These are phyloP conservation scores for Laticauda colubrina DNA, from an alignment of 2,113 vertebrate species.

Conservation along the genomic window DNA sequence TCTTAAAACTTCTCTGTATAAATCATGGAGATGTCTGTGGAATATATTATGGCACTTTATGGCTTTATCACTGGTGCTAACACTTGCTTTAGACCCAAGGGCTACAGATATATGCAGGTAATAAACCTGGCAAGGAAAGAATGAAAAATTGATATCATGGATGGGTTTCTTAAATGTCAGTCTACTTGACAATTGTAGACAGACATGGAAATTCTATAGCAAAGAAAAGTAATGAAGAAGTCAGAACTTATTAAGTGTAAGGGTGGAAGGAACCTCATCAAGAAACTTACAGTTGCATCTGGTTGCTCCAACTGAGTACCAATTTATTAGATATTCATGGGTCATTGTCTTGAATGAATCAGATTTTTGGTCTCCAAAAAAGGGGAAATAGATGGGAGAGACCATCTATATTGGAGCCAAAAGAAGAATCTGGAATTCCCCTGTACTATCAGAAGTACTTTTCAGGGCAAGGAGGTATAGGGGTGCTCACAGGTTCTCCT, in stretches of 20 bases:
- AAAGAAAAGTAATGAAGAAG: not conserved
- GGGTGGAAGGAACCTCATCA: not conserved
- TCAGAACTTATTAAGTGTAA: not conserved
- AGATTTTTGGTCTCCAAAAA: not conserved
- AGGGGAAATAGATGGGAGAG: not conserved
- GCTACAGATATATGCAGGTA: constrained; percentile 56
- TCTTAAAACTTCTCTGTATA: constrained; percentile 59
- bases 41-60: constrained; percentile 62
- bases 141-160: constrained; percentile 26
- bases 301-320: not conserved
- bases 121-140: constrained; percentile 51
- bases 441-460: not conserved
- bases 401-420: not conserved
- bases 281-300: not conserved
- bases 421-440: not conserved
- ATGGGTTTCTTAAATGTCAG: constrained; percentile 49
- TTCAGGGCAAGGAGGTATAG: not conserved
- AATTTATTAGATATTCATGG: not conserved
- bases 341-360: not conserved
- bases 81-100: constrained; percentile 56
- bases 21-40: constrained; percentile 49
- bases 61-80: constrained; percentile 45
- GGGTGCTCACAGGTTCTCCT: not conserved
- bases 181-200: constrained; percentile 21
- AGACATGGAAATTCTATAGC: not conserved